Conservation (phyloP, 1,140 invertebrate genomes). For the Drosophila dunni region DNA sequence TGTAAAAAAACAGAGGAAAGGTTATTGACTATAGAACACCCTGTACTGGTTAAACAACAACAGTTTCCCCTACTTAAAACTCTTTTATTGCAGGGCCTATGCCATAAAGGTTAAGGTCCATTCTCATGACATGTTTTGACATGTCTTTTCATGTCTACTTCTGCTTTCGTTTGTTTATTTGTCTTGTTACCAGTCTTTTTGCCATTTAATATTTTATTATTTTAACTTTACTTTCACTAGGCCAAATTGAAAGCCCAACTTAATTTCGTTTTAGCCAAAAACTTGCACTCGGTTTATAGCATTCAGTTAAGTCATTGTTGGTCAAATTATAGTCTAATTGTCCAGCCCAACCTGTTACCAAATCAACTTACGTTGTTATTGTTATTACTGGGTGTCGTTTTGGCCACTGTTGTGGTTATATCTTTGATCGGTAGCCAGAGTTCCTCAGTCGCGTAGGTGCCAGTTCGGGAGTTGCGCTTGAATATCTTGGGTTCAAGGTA, state of each 20-base stretch:
- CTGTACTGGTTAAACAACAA: too few species aligned
- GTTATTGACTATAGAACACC: too few species aligned
- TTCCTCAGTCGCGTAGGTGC: constrained; percentile 89
- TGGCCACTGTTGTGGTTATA: constrained; percentile 85
- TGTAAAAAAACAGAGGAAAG: constrained; percentile 15
- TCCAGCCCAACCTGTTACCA: constrained; percentile 18
- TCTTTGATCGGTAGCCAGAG: constrained; percentile 90
- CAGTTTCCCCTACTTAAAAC: too few species aligned
- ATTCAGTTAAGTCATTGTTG: constrained; percentile 40
- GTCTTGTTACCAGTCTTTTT: constrained; percentile 20
- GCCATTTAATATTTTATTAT: constrained; percentile 25
- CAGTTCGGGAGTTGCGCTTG: constrained; percentile 87
- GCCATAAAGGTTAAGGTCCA: constrained; percentile 12
- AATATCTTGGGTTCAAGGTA: constrained; percentile 90
- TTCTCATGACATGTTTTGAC: constrained; percentile 2
- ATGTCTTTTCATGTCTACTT: neutral
- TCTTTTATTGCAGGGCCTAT: too few species aligned
- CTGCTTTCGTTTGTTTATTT: constrained; percentile 24
- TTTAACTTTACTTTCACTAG: constrained; percentile 41
- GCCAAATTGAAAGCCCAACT: constrained; percentile 34
- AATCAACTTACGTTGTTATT: constrained; percentile 66
- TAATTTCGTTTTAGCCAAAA: constrained; percentile 17
- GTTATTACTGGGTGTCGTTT: constrained; percentile 61
- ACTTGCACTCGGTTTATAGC: constrained; percentile 28
- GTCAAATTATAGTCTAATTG: constrained; percentile 31